Percentiles rank a stretch among this genome's conserved stretches.
phyloP scores from a whole-genome alignment of 2,797 vertebrate genomes.

The Sylvilagus floridanus region DNA sequence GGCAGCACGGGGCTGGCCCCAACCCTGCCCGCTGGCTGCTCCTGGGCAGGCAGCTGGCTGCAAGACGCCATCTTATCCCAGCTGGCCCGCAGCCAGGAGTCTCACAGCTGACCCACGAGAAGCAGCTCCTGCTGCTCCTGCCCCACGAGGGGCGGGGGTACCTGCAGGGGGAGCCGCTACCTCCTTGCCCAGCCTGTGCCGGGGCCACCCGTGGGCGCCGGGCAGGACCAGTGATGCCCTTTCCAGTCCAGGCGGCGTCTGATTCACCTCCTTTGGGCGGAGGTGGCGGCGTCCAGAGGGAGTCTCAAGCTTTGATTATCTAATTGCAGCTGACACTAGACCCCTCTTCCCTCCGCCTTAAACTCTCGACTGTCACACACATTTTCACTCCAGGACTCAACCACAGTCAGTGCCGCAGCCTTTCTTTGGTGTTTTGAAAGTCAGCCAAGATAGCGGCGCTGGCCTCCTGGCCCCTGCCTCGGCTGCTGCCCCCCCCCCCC shows the following conservation, averaged over 20 bases:
- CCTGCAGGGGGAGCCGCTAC: constrained; percentile 94
- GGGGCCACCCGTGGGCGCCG: constrained; percentile 84
- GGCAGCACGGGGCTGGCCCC: too few species aligned
- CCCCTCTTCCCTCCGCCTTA: constrained; percentile 87
- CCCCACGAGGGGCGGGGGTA: constrained; percentile 88
- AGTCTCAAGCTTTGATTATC: constrained; percentile 87
- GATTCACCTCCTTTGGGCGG: constrained; percentile 60
- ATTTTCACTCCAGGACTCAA: constrained; percentile 85
- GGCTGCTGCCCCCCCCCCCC: not conserved
- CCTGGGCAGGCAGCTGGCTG: constrained; percentile 89
- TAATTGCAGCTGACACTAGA: constrained; percentile 89
- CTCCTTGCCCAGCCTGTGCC: constrained; percentile 84
- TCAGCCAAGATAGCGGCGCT: constrained; percentile 81
- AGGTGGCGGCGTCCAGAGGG: constrained; percentile 82
- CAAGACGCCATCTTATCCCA: constrained; percentile 97
- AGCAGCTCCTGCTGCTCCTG: constrained; percentile 80
- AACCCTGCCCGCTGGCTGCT: not conserved
- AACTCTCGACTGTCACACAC: constrained; percentile 87
- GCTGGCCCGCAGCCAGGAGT: constrained; percentile 91
- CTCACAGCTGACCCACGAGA: constrained; percentile 81
- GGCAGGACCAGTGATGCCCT: constrained; percentile 84
- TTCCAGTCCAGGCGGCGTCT: constrained; percentile 79
- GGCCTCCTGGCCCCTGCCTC: not conserved
- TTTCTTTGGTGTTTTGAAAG: constrained; percentile 83
- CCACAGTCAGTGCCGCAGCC: constrained; percentile 81